Evolutionary conservation across 2,888 invertebrate genomes (phyloP), one percentile per base, ranked within the genome.

Genomic region (Autographa gamma): DNA sequence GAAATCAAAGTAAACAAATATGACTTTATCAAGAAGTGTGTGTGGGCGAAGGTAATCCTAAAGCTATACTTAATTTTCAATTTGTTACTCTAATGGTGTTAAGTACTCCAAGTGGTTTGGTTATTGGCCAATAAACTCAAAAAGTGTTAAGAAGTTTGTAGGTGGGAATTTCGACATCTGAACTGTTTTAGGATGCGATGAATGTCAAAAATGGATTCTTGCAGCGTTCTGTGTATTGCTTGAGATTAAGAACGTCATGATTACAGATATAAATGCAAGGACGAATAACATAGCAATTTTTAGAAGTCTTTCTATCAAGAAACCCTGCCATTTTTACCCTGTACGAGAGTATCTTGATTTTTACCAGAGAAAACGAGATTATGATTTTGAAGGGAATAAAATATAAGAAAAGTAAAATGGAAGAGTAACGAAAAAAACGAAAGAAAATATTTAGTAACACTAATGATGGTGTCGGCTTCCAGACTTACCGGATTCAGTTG

Each of bases 1-100:
- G 16, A 62, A 31, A 48, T 48, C 62, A 52, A 31, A 62, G 11
- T 31, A 48, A 62, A 52, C 52, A 62, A 52, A 52, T 62, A 61
- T 61, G 25, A 48, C 25, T 31, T 25, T 16, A 52, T 62, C 11
- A 48, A 48, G 31, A 48, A 41, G 61, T n/a, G 48, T 32, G 52
- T 31, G 62, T 63, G 25, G 18, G 61, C 31, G 31, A 32, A n/a
- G 32, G 18, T 13, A 56, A 25, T 19, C 25, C 54, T 19, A 19
- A 25, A 19, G 61, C 43, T 16, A 43, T 61, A 61, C 41, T 32
- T 62, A 32, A 31, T 62, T 63, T 63, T 32, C 32, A 63, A 31
- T 63, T 63, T 63, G 34, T 32, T 32, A 11, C 18, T 54, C 19
- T 1, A 48, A 56, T 19, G 54, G 54, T 14, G 25, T 56, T 56